Evolutionary conservation across 2,888 invertebrate species (phyloP).

Genomic region (Silvanus unidentatus): DNA sequence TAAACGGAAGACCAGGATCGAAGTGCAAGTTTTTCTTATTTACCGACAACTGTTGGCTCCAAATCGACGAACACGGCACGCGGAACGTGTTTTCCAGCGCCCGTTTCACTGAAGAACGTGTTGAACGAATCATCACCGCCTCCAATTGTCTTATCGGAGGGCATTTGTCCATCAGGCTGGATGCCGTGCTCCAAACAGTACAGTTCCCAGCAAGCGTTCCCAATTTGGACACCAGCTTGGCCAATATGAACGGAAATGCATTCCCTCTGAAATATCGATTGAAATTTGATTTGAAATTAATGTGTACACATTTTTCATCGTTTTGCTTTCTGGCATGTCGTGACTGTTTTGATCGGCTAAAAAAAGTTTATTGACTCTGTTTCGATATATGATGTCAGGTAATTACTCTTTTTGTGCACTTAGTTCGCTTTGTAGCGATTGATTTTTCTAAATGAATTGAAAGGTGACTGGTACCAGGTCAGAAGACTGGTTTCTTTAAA

Average conservation of each 20-base stretch:
- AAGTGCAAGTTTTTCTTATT: conserved; percentile 28
- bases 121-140: conserved; percentile 41
- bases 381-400: conserved; percentile 6
- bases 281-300: not conserved
- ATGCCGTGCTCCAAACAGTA: conserved; percentile 80
- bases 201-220: conserved; percentile 82
- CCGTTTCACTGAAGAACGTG: conserved; percentile 56
- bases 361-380: conserved; percentile 11
- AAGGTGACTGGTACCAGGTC: too few species aligned
- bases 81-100: conserved; percentile 71
- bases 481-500: too few species aligned
- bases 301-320: too few species aligned
- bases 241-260: conserved; percentile 83
- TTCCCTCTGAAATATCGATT: conserved; percentile 59
- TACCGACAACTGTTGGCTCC: conserved; percentile 83
- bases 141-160: conserved; percentile 27
- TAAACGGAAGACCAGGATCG: not conserved
- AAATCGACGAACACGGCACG: conserved; percentile 79
- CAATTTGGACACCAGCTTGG: conserved; percentile 82
- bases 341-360: conserved; percentile 11
- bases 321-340: conserved; percentile 4
- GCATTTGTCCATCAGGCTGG: conserved; percentile 57
- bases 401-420: too few species aligned
- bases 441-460: too few species aligned
- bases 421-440: too few species aligned